phyloP scores from a whole-genome alignment of 1,140 invertebrate species.

The Drosophila punjabiensis region DNA sequence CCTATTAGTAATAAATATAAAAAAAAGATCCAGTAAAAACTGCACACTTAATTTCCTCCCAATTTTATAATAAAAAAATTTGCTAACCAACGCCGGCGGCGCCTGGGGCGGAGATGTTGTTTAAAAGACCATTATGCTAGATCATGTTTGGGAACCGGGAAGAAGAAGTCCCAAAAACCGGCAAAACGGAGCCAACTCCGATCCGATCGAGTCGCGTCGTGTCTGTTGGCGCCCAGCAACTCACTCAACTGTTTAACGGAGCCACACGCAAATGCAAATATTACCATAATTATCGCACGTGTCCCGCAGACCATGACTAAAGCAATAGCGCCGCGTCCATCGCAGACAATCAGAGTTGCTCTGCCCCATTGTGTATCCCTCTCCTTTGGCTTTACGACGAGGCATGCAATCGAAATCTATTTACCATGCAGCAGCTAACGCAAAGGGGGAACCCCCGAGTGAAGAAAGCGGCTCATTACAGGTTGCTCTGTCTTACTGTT shows the following conservation, averaged over 20 bases:
- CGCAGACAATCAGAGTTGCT: conserved; percentile 50
- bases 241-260: conserved; percentile 82
- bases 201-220: conserved; percentile 40
- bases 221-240: conserved; percentile 66
- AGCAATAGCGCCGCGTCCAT: conserved; percentile 80
- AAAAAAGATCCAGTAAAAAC: conserved; percentile 1
- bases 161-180: conserved; percentile 13
- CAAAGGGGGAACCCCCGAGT: conserved; percentile 47
- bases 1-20: not conserved
- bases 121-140: conserved; percentile 69
- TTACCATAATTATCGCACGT: conserved; percentile 83
- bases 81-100: conserved; percentile 9
- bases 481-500: conserved; percentile 57
- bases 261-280: conserved; percentile 83
- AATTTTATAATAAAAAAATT: conserved; percentile 23
- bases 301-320: conserved; percentile 78
- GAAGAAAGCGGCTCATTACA: conserved; percentile 82
- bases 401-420: conserved; percentile 81
- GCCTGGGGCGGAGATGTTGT: conserved; percentile 45
- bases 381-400: conserved; percentile 29
- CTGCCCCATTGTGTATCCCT: conserved; percentile 9
- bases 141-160: not conserved
- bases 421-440: conserved; percentile 69
- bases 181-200: conserved; percentile 26
- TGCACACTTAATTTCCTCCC: conserved; percentile 4